A percentile compares a stretch with the other conserved stretches of the same genome.
Conservation (phyloP, 2,113 vertebrate genomes). For the Pholis gunnellus region DNA sequence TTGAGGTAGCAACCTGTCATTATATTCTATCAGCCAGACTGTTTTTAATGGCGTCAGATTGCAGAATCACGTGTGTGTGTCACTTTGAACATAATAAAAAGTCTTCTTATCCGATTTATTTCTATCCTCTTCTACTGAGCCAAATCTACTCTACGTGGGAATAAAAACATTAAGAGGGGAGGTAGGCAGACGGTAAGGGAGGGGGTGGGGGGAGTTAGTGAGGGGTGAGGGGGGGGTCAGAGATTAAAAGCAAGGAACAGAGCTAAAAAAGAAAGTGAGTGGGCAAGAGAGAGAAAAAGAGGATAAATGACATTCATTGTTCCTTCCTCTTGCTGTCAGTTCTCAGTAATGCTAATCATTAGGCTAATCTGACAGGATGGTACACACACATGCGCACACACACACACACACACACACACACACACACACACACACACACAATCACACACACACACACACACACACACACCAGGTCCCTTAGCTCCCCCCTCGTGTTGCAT, state of each 20-base stretch:
- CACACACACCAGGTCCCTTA: slow-evolving; percentile 12
- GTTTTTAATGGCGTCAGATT: slow-evolving; percentile 13
- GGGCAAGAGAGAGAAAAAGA: slow-evolving; percentile 66
- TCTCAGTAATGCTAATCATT: slow-evolving; percentile 86
- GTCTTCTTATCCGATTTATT: background rate
- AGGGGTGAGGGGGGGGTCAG: slow-evolving; percentile 27
- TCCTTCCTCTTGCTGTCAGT: slow-evolving; percentile 80
- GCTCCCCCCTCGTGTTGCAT: slow-evolving; percentile 54
- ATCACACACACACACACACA: slow-evolving; percentile 43
- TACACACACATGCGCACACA: slow-evolving; percentile 51
- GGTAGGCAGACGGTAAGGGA: slow-evolving; percentile 26
- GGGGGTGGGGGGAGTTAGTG: background rate
- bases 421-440: slow-evolving; percentile 39
- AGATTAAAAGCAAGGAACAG: slow-evolving; percentile 71
- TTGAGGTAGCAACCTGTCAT: slow-evolving; percentile 40
- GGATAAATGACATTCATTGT: slow-evolving; percentile 85
- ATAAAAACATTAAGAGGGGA: slow-evolving; percentile 17
- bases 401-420: slow-evolving; percentile 47
- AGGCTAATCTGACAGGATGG: slow-evolving; percentile 84
- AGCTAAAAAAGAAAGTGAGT: slow-evolving; percentile 66
- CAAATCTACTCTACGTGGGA: background rate
- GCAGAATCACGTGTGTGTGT: background rate
- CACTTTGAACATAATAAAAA: background rate
- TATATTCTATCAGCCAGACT: slow-evolving; percentile 28
- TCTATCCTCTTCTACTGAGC: slow-evolving; percentile 6